These are phyloP conservation scores for Platanista minor DNA, from an alignment of 2,113 vertebrate genomes.

Conservation along the genomic window DNA sequence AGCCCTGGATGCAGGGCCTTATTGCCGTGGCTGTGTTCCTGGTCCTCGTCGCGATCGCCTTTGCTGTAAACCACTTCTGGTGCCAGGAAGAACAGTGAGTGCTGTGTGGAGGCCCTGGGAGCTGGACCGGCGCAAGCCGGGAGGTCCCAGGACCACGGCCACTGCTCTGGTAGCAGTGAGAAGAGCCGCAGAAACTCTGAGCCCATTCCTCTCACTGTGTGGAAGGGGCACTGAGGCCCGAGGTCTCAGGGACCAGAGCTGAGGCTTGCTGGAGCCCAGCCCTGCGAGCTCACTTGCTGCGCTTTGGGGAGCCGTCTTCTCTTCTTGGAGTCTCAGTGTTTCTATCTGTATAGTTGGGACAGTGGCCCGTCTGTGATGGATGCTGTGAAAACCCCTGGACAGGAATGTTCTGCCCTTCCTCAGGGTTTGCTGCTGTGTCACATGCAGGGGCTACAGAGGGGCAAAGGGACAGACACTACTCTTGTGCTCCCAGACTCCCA, in stretches of 20 bases:
- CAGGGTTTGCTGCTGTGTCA: background rate
- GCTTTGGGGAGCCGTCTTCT: background rate
- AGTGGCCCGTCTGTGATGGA: background rate
- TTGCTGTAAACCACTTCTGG: conserved; percentile 87
- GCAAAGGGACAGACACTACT: background rate
- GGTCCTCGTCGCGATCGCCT: conserved; percentile 80
- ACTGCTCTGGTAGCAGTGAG: background rate
- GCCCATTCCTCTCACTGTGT: background rate
- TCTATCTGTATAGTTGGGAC: background rate
- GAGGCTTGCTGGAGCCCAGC: background rate
- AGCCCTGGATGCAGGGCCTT: conserved; percentile 86
- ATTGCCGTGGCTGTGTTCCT: conserved; percentile 85
- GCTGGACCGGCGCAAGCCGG: background rate
- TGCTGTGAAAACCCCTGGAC: background rate
- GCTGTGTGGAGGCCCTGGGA: background rate
- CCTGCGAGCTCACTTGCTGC: fast-evolving
- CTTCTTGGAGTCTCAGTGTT: background rate
- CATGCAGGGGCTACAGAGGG: background rate
- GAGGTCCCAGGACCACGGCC: background rate
- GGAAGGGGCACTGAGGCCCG: background rate
- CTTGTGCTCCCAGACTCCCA: background rate
- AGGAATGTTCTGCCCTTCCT: background rate
- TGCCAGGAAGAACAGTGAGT: conserved; percentile 81
- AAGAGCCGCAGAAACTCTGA: background rate
- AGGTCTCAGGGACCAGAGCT: background rate